A percentile compares a stretch with the other conserved stretches of the same genome.
phyloP scores from a whole-genome alignment of 1,140 invertebrate species.

The Conus betulinus region DNA sequence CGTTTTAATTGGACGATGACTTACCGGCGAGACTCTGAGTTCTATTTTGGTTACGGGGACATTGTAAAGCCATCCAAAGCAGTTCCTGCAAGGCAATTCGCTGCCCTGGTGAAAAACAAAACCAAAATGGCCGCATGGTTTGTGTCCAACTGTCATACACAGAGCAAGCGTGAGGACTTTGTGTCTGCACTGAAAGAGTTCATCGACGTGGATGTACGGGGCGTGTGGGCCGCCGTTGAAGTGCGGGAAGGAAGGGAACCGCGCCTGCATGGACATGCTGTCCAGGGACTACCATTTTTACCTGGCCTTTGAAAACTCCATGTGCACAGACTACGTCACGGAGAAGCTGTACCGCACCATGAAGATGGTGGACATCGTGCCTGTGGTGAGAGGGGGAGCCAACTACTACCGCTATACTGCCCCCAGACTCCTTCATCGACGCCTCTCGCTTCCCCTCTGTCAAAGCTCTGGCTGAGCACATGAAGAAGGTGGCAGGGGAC shows the following conservation, averaged over 20 bases:
- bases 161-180: constrained; percentile 78
- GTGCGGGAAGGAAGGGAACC: constrained; percentile 34
- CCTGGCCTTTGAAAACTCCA: constrained; percentile 85
- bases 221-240: constrained; percentile 74
- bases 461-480: constrained; percentile 77
- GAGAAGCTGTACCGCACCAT: constrained; percentile 90
- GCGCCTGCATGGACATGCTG: constrained; percentile 49
- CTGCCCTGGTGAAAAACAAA: not conserved
- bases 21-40: constrained; percentile 81
- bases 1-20: constrained; percentile 87
- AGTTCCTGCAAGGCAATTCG: not conserved
- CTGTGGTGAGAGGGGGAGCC: constrained; percentile 82
- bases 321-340: constrained; percentile 96
- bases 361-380: constrained; percentile 77
- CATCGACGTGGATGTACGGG: constrained; percentile 82
- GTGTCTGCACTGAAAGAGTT: constrained; percentile 77
- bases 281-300: constrained; percentile 71
- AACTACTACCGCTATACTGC: constrained; percentile 80
- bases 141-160: constrained; percentile 80
- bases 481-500: constrained; percentile 76
- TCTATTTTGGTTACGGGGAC: constrained; percentile 47
- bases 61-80: not conserved
- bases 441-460: constrained; percentile 78
- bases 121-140: constrained; percentile 79
- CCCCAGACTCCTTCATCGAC: constrained; percentile 82